Evolutionary conservation across 1,140 invertebrate genomes (phyloP), one percentile per base, ranked within the genome.

Genomic region (Cyclina sinensis): DNA sequence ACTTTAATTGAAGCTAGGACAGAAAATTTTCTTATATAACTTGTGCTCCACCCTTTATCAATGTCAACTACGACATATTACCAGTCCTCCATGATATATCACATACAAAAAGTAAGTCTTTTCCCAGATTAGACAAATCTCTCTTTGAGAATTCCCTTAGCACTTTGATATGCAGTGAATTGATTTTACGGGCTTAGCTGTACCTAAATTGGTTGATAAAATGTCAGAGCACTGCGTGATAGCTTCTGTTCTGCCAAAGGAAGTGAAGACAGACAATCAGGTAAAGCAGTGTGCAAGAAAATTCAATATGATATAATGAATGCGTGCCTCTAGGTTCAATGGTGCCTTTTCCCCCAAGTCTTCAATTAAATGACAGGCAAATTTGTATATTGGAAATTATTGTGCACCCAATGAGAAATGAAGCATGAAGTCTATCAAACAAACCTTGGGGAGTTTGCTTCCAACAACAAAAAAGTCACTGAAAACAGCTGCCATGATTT

Each of bases 131-230:
- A 16, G 37, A 37, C 32, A 35, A 37, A 18, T 70, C 37, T 70
- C 65, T 70, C 32, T 70, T 21, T 21, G 65, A 70, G n/a, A 18
- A 70, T 37, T 70, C 65, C 65, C 65, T 70, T 18, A 5, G 16
- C 35, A 35, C 65, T 37, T 70, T 70, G 32, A 27, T 35, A 70
- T 70, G 32, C 65, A 70, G 9, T 37, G 32, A 21, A 70, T 70
- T 70, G 65, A 70, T 70, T 70, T 70, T 70, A n/a, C 65, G 1
- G 21, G 30, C 24, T 62, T 62, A 62, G 51, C 57, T 62, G 57
- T 7, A n/a, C 57, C 57, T 70, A 16, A 70, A 70, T 70, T 70
- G 32, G 65, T 37, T 35, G 65, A 70, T 32, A 70, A 39, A 70
- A 70, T 70, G 65, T 70, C 65, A 70, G 65, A 9, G 11, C 35